phyloP scores from a whole-genome alignment of 2,797 vertebrate genomes.

The Mus spretus region DNA sequence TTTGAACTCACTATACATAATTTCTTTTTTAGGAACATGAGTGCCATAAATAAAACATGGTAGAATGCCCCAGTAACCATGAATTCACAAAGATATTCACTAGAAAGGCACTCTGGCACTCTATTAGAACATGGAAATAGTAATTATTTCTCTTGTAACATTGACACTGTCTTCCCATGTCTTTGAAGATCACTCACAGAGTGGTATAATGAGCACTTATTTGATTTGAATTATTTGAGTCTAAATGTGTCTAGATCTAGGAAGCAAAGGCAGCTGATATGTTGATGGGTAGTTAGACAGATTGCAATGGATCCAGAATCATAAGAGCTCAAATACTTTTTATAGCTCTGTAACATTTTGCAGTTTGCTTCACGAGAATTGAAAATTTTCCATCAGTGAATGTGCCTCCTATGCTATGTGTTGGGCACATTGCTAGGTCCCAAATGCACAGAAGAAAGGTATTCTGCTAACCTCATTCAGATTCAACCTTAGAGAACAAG shows the following conservation, averaged over 20 bases:
- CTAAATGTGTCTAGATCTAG: conserved; percentile 7
- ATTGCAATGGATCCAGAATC: not conserved
- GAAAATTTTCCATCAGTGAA: not conserved
- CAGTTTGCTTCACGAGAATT: not conserved
- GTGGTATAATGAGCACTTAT: not conserved
- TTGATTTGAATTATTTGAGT: conserved; percentile 26
- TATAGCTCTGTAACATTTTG: not conserved
- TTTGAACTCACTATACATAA: not conserved
- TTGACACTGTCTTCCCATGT: not conserved
- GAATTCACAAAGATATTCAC: not conserved
- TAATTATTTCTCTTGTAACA: not conserved
- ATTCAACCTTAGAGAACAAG: not conserved
- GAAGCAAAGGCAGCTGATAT: conserved; percentile 45
- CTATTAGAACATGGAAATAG: not conserved
- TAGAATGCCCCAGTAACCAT: not conserved
- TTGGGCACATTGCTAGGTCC: not conserved
- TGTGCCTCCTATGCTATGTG: not conserved
- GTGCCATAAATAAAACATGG: not conserved
- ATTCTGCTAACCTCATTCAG: not conserved
- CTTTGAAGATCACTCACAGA: not conserved
- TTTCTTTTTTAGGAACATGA: not conserved
- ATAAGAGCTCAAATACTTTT: not conserved
- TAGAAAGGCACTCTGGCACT: not conserved
- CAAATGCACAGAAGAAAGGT: conserved; percentile 4
- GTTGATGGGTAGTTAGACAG: not conserved